phyloP scores from a whole-genome alignment of 2,888 invertebrate genomes.

The Stenodema calcarata region DNA sequence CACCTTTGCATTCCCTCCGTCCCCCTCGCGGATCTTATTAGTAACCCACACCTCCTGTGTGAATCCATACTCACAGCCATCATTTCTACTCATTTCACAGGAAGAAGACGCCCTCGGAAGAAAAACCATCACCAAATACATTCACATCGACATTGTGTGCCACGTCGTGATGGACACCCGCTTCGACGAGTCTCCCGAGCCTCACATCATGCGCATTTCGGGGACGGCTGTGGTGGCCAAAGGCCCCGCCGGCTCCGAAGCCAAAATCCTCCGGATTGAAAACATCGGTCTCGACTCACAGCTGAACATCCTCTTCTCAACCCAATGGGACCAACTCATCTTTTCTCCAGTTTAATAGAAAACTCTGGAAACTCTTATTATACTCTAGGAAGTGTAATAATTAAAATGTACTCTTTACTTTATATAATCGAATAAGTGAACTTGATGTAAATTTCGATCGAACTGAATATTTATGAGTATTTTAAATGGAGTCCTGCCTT shows the following conservation, averaged over 20 bases:
- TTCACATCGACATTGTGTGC: conserved; percentile 74
- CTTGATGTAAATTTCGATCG: neutral
- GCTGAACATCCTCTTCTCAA: conserved; percentile 70
- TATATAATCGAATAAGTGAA: neutral
- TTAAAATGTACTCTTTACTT: neutral
- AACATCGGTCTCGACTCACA: conserved; percentile 75
- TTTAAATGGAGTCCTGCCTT: neutral
- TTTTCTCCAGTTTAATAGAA: conserved; percentile 65
- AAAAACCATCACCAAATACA: conserved; percentile 68
- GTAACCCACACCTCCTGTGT: too few species aligned
- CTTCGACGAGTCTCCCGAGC: conserved; percentile 48
- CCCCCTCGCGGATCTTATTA: too few species aligned
- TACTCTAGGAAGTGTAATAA: neutral
- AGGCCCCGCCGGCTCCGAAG: conserved; percentile 65
- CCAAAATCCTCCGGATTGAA: conserved; percentile 68
- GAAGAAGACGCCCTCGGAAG: conserved; percentile 9
- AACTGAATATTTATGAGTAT: conserved; percentile 2
- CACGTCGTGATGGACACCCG: conserved; percentile 65
- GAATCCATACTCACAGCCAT: too few species aligned
- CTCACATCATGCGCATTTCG: conserved; percentile 72
- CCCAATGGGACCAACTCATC: conserved; percentile 70
- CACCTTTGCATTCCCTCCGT: too few species aligned
- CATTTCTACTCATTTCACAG: neutral
- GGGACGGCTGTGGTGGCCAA: conserved; percentile 72
- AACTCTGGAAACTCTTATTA: neutral